Percentiles rank a stretch among this genome's conserved stretches.
Evolutionary conservation across 2,113 vertebrate species (phyloP).

Genomic region (Eulemur rufifrons): DNA sequence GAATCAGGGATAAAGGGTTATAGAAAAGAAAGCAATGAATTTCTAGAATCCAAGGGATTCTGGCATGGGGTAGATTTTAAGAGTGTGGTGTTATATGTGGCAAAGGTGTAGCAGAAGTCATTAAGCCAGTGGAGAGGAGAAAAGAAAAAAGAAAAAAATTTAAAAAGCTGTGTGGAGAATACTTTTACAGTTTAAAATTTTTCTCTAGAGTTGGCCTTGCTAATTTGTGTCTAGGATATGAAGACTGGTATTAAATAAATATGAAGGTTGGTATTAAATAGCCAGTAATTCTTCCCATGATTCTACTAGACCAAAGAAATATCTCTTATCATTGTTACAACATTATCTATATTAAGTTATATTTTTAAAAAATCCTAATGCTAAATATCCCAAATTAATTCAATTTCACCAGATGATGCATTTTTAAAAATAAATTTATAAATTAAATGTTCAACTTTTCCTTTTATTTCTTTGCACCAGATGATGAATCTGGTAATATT

Average conservation of each 20-base stretch:
- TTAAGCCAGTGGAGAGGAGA: background rate
- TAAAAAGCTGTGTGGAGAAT: background rate
- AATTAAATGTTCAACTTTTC: background rate
- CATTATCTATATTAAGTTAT: background rate
- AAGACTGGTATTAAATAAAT: background rate
- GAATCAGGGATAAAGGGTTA: background rate
- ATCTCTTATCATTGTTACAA: background rate
- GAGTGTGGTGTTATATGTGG: background rate
- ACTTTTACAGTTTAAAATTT: background rate
- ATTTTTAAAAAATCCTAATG: background rate
- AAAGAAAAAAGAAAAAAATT: background rate
- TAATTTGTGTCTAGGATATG: background rate
- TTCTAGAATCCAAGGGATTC: background rate
- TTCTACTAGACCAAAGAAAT: background rate
- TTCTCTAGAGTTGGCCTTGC: background rate
- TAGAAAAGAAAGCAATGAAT: background rate
- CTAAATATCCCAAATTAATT: background rate
- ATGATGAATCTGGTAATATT: background rate
- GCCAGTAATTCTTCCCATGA: background rate
- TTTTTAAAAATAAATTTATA: conserved; percentile 8
- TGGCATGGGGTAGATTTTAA: background rate
- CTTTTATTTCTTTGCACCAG: background rate
- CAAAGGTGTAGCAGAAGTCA: background rate
- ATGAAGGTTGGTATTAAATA: background rate
- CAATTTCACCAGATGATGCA: background rate